Evolutionary conservation across 2,113 vertebrate genomes (phyloP), one percentile per base, ranked within the genome.

Genomic region (Anarrhichthys ocellatus): DNA sequence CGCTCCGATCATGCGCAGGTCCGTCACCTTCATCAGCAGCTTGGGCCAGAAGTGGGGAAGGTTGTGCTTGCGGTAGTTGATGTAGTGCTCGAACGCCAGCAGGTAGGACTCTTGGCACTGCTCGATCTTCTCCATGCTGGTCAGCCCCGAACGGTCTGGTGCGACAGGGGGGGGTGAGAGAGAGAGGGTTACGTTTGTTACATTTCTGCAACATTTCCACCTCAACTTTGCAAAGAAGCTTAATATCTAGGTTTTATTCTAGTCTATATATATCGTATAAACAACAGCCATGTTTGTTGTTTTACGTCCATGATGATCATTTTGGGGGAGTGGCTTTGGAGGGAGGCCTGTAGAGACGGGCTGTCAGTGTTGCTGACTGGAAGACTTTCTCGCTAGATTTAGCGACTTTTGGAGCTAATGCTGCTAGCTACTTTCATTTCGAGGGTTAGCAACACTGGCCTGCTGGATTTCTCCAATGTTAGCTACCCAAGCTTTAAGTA

Each of bases 21-120:
- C 98, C 40, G 98, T 99, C 94, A 99, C 98, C 95, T 99, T 99
- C 98, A 99, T 99, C 95, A 99, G 97, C 94, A 99, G 97, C 96
- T 99, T 99, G 96, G 98, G 98, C 98, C 98, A 99, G 96, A 99
- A 99, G 94, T 99, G 98, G 90, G 97, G 96, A 95, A 99, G 96
- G 50, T 97, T 97, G 93, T 99, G 98, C 95, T 99, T 99, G 90
- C 98, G 97, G 95, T 98, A 97, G 95, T 99, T 99, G 94, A 99
- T 98, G 96, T 99, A 99, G 94, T 99, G 98, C 95, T 99, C 98
- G 13, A 99, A 99, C 36, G 98, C 98, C 94, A 99, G 95, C 84
- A 99, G 96, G 95, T 97, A 99, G 65, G 97, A 95, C 85, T 99
- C 98, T 80, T 99, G 98, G 91, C 97, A 98, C 92, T 97, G 97